These are phyloP conservation scores for Noturus placidus DNA, from an alignment of 2,113 vertebrate genomes.

Conservation along the genomic window DNA sequence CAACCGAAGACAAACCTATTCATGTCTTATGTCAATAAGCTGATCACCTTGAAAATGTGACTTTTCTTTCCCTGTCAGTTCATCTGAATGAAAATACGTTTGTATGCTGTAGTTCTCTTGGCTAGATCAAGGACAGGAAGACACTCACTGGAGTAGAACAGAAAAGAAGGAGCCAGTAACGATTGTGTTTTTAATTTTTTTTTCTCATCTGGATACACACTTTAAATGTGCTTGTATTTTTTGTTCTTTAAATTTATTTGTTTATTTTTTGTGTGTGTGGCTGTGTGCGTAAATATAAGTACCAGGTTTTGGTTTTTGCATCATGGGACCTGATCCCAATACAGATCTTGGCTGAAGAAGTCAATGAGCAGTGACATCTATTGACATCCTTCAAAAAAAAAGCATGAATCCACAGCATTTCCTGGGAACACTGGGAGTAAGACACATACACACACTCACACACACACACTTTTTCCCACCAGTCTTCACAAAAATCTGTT, in stretches of 20 bases:
- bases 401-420: too few relatives aligned
- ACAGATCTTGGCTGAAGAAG: background rate
- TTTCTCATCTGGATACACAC: background rate
- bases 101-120: background rate
- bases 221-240: background rate
- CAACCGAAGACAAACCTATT: background rate
- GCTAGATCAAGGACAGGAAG: background rate
- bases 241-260: background rate
- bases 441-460: too few relatives aligned
- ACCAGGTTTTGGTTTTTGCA: background rate
- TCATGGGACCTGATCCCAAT: background rate
- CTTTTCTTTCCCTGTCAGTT: background rate
- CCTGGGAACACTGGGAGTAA: too few relatives aligned
- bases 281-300: background rate
- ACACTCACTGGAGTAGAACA: background rate
- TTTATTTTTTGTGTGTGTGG: background rate
- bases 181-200: too few relatives aligned
- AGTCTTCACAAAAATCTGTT: too few relatives aligned
- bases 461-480: too few relatives aligned
- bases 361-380: background rate
- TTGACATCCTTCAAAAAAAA: background rate
- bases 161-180: background rate
- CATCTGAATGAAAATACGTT: background rate
- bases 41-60: background rate
- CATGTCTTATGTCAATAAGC: background rate